Base-by-base conservation (phyloP, 2,888 invertebrate species). In the Iphiclides podalirius region DNA sequence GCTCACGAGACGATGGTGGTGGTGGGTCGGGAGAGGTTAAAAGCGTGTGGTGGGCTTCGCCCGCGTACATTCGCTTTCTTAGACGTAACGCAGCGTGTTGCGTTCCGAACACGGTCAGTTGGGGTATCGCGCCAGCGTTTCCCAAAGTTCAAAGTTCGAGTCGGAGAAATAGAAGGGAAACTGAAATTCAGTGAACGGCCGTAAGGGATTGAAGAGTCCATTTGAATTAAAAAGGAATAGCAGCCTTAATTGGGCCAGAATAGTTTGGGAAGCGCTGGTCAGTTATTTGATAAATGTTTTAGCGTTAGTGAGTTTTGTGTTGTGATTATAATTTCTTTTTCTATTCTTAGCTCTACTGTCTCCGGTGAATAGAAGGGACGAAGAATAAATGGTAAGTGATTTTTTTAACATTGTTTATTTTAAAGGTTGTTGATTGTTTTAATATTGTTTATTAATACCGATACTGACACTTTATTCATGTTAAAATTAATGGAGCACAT, bases 21-120 rank as follows among this genome's bases (percentile, higher is more conserved):
- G 54, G 57, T 54, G 61, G 59, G 62, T 61, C 63, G 59, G 61
- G 62, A 70, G 68, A 69, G 68, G 70, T 75, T 80, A 79, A 63
- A 80, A 78, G 73, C 75, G 74, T 72, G 72, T 63, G 61, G 64
- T 73, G 68, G 70, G 70, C 60, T 64, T 63, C 67, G 66, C 77
- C 67, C 75, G 75, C 75, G 73, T 66, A 66, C 79, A 79, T 68
- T 79, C 73, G 63, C 66, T 57, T 59, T 52, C 55, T 53, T 55
- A 23, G 16, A 50, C 59, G 52, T 47, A 54, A 50, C 56, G 11
- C 31, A 59, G 57, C 60, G 64, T 59, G 61, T 64, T 60, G 59
- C 49, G 48, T 49, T 53, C 57, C 53, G 17, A 44, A 54, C 47
- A 50, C 52, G 58, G 56, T 46, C 46, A 55, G 55, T 56, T 52